phyloP scores from a whole-genome alignment of 64 coral and sea anemone species.

The Stylophora pistillata region DNA sequence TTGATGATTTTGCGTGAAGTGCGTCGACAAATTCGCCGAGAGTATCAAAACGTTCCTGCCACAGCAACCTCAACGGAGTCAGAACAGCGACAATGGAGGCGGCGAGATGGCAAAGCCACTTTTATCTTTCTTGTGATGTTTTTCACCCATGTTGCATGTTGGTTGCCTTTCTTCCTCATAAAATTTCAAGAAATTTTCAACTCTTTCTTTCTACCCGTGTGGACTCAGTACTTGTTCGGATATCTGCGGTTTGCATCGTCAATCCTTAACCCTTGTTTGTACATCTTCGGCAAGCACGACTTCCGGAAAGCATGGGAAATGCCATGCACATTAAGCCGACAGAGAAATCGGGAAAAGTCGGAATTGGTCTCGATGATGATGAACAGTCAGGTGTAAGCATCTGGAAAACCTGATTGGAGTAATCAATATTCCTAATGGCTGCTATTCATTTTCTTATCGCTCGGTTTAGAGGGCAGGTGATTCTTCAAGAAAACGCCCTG shows the following conservation, averaged over 20 bases:
- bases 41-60: constrained; percentile 36
- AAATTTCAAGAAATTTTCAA: constrained; percentile 31
- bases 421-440: too few species aligned
- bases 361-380: constrained; percentile 31
- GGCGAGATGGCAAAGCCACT: constrained; percentile 44
- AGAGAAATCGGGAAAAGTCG: constrained; percentile 14
- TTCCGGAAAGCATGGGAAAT: constrained; percentile 65
- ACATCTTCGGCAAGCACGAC: constrained; percentile 73
- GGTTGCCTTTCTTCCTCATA: constrained; percentile 65
- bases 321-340: background rate
- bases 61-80: background rate
- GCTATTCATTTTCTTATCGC: too few species aligned
- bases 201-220: constrained; percentile 23
- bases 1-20: constrained; percentile 51
- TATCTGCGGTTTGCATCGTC: constrained; percentile 69
- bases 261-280: constrained; percentile 74
- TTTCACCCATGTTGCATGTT: constrained; percentile 13
- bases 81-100: background rate
- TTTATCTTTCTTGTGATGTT: constrained; percentile 62
- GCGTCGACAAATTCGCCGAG: constrained; percentile 33
- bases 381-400: constrained; percentile 11
- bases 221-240: constrained; percentile 42
- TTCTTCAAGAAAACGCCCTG: too few species aligned
- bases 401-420: too few species aligned
- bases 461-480: too few species aligned